Base-by-base conservation (phyloP, 2,113 vertebrate species). In the Corythoichthys haematopterus region DNA sequence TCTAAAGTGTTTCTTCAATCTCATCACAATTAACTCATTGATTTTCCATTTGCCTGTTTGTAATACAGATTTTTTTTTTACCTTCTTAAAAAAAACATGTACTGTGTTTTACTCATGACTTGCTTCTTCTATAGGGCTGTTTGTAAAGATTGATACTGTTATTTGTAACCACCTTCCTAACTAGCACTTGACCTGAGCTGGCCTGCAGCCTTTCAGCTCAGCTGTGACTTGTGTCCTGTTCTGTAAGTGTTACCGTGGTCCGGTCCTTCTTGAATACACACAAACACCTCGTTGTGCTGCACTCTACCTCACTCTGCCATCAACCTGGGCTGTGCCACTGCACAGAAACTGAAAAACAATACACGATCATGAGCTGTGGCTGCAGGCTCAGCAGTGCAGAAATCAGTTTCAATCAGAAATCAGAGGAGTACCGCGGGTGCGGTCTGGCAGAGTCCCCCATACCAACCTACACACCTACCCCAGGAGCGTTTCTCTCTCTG, bases 401-500 rank as follows among this genome's bases (percentile, higher is more conserved):
- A 94, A 93, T 95, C 93, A 94, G 75, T 94, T 93, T 93, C 95
- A 95, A 95, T 43, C 40, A 43, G 40, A 43, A 7, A 43, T 43
- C 40, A 95, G 94, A 95, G 94, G 94, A 96, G 94, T 93, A 91
- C 93, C 58, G 58, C 71, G 68, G 93, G 93, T 91, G 91, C 84
- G 89, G 76, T 95, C 92, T 92, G 94, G 80, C 83, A 71, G 78
- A 81, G 63, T 50, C 58, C 70, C 74, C 76, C 79, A 73, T 67
- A 65, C 78, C 68, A 71, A 71, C 74, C 74, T 64, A 72, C 75
- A 66, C 16, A 61, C 76, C 71, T 66, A 55, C 80, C 80, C 84
- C 95, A 94, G 95, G 96, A 98, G 93, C 93, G 93, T 94, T 93
- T 94, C 94, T 95, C 94, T 95, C 94, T 95, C 95, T 95, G 93